Evolutionary conservation across 2,797 vertebrate genomes (phyloP).

Genomic region (Chromis chromis): DNA sequence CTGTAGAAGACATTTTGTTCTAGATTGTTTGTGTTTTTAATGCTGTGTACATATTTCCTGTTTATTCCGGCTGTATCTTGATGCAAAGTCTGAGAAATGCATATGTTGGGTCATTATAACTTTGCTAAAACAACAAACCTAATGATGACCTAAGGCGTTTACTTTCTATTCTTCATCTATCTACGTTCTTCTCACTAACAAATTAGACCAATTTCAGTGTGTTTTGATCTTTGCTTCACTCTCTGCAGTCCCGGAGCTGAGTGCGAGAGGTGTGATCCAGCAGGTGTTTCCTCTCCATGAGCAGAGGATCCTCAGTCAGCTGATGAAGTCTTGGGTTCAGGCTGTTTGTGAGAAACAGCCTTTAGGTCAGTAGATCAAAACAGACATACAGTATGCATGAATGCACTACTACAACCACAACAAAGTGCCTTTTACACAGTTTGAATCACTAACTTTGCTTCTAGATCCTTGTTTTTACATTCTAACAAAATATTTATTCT

Average conservation of each 20-base stretch:
- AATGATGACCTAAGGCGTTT: no score
- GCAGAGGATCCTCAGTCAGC: conserved; percentile 93
- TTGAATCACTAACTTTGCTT: not conserved
- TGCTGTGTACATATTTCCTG: no score
- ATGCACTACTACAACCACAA: not conserved
- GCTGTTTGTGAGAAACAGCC: conserved; percentile 96
- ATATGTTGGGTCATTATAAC: no score
- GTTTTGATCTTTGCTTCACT: not conserved
- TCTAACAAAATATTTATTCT: not conserved
- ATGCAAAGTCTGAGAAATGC: no score
- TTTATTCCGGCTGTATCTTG: no score
- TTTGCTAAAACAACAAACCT: no score
- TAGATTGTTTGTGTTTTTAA: no score
- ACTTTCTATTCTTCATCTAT: not conserved
- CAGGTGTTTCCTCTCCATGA: conserved; percentile 96
- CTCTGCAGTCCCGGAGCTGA: conserved; percentile 92
- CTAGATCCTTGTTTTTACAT: not conserved
- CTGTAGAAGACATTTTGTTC: no score
- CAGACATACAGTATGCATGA: not conserved
- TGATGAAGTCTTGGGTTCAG: conserved; percentile 99
- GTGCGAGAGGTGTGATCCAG: conserved; percentile 93
- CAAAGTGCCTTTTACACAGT: not conserved
- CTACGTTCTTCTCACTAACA: not conserved
- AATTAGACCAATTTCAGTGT: not conserved
- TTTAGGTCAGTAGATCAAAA: conserved; percentile 83